A percentile compares a stretch with the other conserved stretches of the same genome.
These are phyloP conservation scores for Larimichthys polyactis DNA, from an alignment of 2,113 vertebrate species.

Conservation along the genomic window DNA sequence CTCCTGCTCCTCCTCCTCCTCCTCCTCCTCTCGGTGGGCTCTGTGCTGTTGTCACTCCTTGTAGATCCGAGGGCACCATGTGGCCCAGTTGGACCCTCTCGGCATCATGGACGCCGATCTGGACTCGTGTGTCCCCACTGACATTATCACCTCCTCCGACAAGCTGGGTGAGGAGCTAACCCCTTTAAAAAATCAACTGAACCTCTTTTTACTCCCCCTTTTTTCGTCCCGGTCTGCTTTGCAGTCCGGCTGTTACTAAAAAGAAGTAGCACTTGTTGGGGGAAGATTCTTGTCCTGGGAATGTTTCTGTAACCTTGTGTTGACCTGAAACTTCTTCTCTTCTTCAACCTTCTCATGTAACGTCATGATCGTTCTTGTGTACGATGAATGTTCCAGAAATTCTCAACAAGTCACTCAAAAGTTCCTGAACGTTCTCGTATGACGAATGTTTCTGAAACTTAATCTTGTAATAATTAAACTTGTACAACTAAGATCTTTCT, in stretches of 20 bases:
- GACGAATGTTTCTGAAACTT: not conserved
- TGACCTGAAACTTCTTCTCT: not conserved
- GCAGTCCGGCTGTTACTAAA: not conserved
- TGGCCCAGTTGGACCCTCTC: slow-evolving; percentile 99
- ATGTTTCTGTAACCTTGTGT: not conserved
- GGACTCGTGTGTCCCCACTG: slow-evolving; percentile 97
- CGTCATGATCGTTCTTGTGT: not conserved
- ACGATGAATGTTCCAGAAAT: not conserved
- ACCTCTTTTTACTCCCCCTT: too few species aligned
- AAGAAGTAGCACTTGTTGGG: fast-evolving
- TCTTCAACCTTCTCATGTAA: not conserved
- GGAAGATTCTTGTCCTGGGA: not conserved
- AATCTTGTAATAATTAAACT: not conserved
- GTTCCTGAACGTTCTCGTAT: not conserved
- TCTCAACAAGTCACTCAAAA: not conserved
- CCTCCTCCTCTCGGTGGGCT: slow-evolving; percentile 56
- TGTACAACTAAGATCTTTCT: not conserved
- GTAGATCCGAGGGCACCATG: slow-evolving; percentile 99
- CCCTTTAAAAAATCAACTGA: not conserved
- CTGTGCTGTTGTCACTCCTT: slow-evolving; percentile 71
- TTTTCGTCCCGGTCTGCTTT: not conserved
- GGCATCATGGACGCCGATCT: slow-evolving; percentile 99
- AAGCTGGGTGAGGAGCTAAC: slow-evolving; percentile 96
- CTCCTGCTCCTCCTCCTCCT: slow-evolving; percentile 24
- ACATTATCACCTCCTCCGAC: slow-evolving; percentile 99